Evolutionary conservation across 2,888 invertebrate genomes (phyloP).

Genomic region (Dynastes tityus): DNA sequence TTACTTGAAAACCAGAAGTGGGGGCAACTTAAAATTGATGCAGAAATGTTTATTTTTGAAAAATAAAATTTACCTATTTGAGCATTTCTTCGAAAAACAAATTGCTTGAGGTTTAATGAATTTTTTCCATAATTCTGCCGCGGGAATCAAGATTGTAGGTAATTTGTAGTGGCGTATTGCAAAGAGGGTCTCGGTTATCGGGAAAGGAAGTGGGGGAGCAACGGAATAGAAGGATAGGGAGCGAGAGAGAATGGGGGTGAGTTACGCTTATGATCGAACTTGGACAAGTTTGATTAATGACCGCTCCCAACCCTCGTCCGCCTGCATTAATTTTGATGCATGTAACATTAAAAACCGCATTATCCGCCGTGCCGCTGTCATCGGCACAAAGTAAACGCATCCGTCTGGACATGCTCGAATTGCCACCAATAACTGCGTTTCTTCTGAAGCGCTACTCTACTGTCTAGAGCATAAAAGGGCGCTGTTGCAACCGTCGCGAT

Average conservation of each 20-base stretch:
- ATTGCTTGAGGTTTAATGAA: no score
- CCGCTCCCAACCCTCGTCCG: conserved; percentile 52
- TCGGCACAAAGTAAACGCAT: conserved; percentile 63
- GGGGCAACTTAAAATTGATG: no score
- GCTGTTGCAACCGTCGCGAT: conserved; percentile 9
- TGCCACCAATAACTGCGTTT: conserved; percentile 58
- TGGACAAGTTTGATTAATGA: conserved; percentile 59
- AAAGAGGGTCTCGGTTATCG: neutral
- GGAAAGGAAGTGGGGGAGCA: neutral
- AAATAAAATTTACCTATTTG: no score
- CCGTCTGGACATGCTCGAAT: conserved; percentile 59
- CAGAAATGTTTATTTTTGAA: no score
- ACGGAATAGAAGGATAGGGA: neutral
- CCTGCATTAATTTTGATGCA: conserved; percentile 63
- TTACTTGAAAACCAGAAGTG: no score
- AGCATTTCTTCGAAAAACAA: no score
- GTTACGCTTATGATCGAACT: conserved; percentile 56
- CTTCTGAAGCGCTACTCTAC: conserved; percentile 3
- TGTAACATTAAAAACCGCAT: conserved; percentile 64
- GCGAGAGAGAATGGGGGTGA: conserved; percentile 25
- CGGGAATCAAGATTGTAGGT: conserved; percentile 5
- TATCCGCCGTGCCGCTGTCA: conserved; percentile 63
- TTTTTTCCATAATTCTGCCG: no score
- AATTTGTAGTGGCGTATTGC: conserved; percentile 27
- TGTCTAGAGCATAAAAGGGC: neutral